Percentiles rank a stretch among this genome's conserved stretches.
phyloP scores from a whole-genome alignment of 2,888 invertebrate genomes.

The Bimastos eiseni region DNA sequence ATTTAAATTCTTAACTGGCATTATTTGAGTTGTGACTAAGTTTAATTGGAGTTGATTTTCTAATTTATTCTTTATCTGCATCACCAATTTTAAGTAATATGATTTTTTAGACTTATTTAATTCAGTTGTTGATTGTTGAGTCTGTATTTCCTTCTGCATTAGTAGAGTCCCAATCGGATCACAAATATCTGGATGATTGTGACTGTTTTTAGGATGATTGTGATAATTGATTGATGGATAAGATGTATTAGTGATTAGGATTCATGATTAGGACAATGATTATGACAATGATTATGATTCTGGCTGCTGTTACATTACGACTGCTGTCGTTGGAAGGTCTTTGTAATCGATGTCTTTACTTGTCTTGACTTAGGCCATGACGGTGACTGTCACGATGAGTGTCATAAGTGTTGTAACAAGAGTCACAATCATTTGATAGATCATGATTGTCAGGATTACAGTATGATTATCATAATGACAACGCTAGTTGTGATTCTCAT shows the following conservation, averaged over 20 bases:
- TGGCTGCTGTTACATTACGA: too few relatives aligned
- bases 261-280: neutral
- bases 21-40: slow-evolving; percentile 5
- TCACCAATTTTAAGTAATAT: neutral
- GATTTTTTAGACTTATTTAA: neutral
- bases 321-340: too few relatives aligned
- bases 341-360: neutral
- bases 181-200: neutral
- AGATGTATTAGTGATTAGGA: neutral
- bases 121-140: neutral
- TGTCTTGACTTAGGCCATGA: neutral
- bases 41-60: neutral
- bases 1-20: neutral
- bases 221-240: neutral
- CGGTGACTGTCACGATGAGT: neutral
- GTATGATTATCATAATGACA: neutral
- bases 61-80: neutral
- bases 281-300: too few relatives aligned
- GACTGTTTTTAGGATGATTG: neutral
- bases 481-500: neutral
- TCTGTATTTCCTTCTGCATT: neutral
- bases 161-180: neutral
- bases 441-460: neutral
- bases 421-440: slow-evolving; percentile 1
- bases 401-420: neutral